A percentile compares a stretch with the other conserved stretches of the same genome.
These are phyloP conservation scores for Pseudonaja textilis DNA, from an alignment of 2,113 vertebrate species.

Conservation along the genomic window DNA sequence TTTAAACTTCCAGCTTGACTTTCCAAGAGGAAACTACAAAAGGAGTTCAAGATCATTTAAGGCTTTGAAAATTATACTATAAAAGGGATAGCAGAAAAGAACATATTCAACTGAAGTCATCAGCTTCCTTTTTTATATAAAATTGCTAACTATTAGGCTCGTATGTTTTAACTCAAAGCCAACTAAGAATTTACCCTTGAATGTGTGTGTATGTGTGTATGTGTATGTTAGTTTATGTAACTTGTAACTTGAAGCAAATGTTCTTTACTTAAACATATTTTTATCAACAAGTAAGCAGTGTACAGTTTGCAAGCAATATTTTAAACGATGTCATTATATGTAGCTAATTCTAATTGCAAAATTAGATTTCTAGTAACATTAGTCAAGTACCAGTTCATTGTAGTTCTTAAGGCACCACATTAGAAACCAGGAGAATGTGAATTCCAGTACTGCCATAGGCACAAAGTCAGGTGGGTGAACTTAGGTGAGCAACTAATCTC, in stretches of 20 bases:
- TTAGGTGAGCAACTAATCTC: neutral
- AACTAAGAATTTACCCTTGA: neutral
- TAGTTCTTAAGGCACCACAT: neutral
- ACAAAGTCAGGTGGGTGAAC: neutral
- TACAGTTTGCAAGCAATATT: neutral
- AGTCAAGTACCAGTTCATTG: neutral
- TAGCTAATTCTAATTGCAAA: neutral
- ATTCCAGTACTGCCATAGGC: neutral
- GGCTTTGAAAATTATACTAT: neutral
- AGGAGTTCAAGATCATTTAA: neutral
- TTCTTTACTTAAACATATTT: neutral
- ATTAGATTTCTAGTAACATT: neutral
- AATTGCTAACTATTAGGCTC: neutral
- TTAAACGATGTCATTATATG: neutral
- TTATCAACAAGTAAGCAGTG: neutral
- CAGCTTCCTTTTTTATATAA: neutral
- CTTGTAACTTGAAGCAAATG: neutral
- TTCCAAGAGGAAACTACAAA: neutral
- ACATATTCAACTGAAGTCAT: neutral
- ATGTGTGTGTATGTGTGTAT: neutral
- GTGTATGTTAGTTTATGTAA: neutral
- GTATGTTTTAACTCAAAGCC: neutral
- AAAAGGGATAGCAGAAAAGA: neutral
- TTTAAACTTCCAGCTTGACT: neutral
- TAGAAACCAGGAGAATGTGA: neutral